Evolutionary conservation across 2,797 vertebrate genomes (phyloP).

Genomic region (Microctenopoma steveboyesi): DNA sequence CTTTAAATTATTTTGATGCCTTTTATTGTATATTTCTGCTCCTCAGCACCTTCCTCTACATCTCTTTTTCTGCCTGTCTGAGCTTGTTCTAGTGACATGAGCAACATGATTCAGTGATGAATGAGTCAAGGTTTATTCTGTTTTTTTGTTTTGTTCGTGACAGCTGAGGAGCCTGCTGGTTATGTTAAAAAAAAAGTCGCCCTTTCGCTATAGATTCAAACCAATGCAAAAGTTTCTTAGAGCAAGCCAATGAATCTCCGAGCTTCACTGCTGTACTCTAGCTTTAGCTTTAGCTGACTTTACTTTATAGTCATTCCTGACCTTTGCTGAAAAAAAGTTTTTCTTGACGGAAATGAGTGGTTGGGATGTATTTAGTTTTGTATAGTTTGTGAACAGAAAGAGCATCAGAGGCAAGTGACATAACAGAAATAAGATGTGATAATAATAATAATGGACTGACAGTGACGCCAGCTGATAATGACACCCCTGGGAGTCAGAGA

Average conservation of each 20-base stretch:
- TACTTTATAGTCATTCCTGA: constrained; percentile 21
- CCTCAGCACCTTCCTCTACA: constrained; percentile 38
- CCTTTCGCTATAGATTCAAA: constrained; percentile 16
- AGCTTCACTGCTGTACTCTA: neutral
- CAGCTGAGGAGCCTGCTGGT: constrained; percentile 25
- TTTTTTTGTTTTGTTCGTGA: constrained; percentile 17
- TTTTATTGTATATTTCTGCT: constrained; percentile 27
- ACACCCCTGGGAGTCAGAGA: constrained; percentile 33
- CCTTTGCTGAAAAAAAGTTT: constrained; percentile 14
- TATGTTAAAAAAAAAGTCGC: constrained; percentile 23
- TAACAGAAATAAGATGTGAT: constrained; percentile 34
- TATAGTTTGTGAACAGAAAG: constrained; percentile 4
- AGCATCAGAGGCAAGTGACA: constrained; percentile 34
- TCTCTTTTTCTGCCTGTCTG: constrained; percentile 51
- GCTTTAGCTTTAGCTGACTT: neutral
- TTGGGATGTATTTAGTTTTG: neutral
- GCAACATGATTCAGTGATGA: constrained; percentile 43
- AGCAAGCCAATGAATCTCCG: constrained; percentile 10
- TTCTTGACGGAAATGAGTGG: neutral
- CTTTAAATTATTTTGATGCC: constrained; percentile 5
- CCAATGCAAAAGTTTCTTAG: constrained; percentile 12
- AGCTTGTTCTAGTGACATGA: constrained; percentile 49
- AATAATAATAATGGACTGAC: constrained; percentile 28
- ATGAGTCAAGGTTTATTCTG: constrained; percentile 37
- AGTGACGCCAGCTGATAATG: constrained; percentile 35